Conservation (phyloP, 2,797 vertebrate genomes). For the Microchirus variegatus region DNA sequence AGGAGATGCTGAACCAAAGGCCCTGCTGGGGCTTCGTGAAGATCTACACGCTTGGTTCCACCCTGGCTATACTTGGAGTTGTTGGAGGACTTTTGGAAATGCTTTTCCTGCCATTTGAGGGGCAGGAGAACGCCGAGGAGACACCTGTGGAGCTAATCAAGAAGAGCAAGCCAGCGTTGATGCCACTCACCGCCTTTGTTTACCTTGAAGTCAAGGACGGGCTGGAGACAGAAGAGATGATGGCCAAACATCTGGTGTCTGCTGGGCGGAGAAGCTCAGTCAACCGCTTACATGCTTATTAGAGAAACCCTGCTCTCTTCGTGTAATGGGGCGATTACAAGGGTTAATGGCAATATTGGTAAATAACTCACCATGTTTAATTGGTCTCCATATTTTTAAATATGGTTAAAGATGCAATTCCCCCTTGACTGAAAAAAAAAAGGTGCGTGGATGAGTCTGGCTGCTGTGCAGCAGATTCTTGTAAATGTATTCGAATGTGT, state of each 20-base stretch:
- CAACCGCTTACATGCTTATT: conserved; percentile 81
- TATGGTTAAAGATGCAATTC: conserved; percentile 18
- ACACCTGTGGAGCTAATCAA: conserved; percentile 29
- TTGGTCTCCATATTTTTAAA: conserved; percentile 32
- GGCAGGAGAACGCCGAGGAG: conserved; percentile 64
- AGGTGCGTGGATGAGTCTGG: conserved; percentile 15
- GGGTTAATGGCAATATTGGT: conserved; percentile 13
- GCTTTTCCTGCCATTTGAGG: conserved; percentile 82
- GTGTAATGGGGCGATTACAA: conserved; percentile 22
- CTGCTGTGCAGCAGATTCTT: conserved; percentile 70
- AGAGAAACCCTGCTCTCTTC: conserved; percentile 26
- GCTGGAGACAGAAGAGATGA: conserved; percentile 26
- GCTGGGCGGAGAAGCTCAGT: conserved; percentile 64
- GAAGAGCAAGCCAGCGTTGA: conserved; percentile 14
- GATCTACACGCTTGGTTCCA: conserved; percentile 89
- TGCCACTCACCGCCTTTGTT: conserved; percentile 27
- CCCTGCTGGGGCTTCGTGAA: conserved; percentile 79
- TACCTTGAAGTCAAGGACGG: conserved; percentile 36
- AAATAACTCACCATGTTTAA: conserved; percentile 32
- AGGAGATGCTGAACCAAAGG: conserved; percentile 85
- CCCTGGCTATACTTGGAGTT: conserved; percentile 85
- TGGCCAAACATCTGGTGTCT: conserved; percentile 50
- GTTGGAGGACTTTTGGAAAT: conserved; percentile 87
- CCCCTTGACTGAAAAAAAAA: conserved; percentile 4
- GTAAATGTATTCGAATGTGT: conserved; percentile 24